A percentile compares a stretch with the other conserved stretches of the same genome.
These are phyloP conservation scores for Hyles lineata DNA, from an alignment of 2,888 invertebrate genomes.

Conservation along the genomic window DNA sequence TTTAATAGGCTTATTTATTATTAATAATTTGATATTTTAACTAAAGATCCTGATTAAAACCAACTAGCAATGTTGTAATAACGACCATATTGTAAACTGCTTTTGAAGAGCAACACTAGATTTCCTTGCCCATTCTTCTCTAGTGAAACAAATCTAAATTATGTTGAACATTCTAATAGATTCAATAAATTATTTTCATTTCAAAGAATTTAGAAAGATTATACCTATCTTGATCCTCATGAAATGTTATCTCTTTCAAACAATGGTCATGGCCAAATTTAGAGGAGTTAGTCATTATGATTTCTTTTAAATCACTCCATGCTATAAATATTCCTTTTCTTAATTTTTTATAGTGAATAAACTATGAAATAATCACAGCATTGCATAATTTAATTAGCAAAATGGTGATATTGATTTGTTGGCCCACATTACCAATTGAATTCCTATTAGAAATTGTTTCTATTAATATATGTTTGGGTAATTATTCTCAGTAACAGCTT, in stretches of 20 bases:
- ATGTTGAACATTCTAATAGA: no score
- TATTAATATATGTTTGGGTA: background rate
- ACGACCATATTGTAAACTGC: no score
- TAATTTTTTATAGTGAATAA: background rate
- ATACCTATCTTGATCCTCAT: background rate
- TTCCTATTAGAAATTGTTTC: background rate
- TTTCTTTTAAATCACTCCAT: background rate
- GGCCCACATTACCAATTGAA: background rate
- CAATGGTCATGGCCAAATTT: background rate
- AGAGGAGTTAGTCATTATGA: background rate
- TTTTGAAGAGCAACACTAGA: no score
- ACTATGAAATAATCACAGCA: background rate
- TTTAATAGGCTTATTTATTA: background rate
- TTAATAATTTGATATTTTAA: background rate
- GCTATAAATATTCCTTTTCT: background rate
- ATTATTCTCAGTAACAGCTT: background rate
- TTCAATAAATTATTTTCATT: no score
- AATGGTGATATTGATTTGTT: background rate
- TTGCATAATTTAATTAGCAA: background rate
- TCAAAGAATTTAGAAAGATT: background rate
- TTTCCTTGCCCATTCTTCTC: no score
- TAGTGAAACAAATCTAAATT: no score
- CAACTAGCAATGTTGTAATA: no score
- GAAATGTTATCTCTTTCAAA: background rate
- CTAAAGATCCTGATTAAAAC: no score